Percentiles rank a stretch among this genome's conserved stretches.
phyloP scores from a whole-genome alignment of 1,140 invertebrate genomes.

The Drosophila tristis region DNA sequence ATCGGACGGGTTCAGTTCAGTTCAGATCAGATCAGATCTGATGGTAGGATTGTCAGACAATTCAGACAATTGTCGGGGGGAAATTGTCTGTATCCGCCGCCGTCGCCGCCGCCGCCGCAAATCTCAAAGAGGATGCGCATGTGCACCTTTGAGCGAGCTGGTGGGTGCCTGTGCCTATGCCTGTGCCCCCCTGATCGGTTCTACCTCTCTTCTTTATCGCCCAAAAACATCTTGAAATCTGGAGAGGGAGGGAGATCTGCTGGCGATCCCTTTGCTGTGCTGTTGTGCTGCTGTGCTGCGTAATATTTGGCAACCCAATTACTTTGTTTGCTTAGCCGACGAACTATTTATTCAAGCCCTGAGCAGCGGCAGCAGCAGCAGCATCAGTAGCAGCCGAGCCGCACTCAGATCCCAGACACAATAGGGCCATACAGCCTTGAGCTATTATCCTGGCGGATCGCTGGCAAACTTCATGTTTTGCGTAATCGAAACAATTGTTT shows the following conservation, averaged over 20 bases:
- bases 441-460: conserved; percentile 70
- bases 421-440: conserved; percentile 77
- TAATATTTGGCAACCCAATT: conserved; percentile 79
- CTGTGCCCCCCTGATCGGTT: not conserved
- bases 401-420: conserved; percentile 27
- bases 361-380: conserved; percentile 12
- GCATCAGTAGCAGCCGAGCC: not conserved
- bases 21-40: no score
- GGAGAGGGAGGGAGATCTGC: conserved; percentile 12
- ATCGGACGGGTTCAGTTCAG: not conserved
- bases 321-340: conserved; percentile 74
- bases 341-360: conserved; percentile 70
- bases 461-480: conserved; percentile 53
- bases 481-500: conserved; percentile 76
- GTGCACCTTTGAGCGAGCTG: conserved; percentile 28
- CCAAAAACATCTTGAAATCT: no score
- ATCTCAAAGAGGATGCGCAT: conserved; percentile 32
- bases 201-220: no score
- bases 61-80: conserved; percentile 2
- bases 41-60: no score
- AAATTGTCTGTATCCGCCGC: conserved; percentile 54
- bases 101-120: conserved; percentile 16
- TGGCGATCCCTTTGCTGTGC: conserved; percentile 5
- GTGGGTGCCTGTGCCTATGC: conserved; percentile 11
- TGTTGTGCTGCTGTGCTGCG: conserved; percentile 32